Evolutionary conservation across 35 echinoderm and acorn worm genomes (phyloP).

Genomic region (Chiridota heheva): DNA sequence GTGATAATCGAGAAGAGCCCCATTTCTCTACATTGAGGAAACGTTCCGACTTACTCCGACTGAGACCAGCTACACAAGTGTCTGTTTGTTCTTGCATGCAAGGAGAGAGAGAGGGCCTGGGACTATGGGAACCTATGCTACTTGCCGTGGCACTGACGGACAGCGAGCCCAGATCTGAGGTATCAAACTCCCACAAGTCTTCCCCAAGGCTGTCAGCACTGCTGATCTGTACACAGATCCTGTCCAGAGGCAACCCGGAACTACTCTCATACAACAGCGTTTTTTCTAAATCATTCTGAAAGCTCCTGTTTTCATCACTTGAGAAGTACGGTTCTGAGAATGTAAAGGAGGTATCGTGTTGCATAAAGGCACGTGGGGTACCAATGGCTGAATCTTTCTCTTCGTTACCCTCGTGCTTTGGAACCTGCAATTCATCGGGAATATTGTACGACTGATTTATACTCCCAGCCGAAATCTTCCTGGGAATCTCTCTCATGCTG

Average conservation of each 20-base stretch:
- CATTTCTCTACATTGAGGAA: slow-evolving; percentile 44
- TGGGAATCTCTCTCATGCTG: background rate
- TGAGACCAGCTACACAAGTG: background rate
- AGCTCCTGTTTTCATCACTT: background rate
- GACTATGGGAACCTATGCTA: slow-evolving; percentile 16
- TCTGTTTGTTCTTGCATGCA: background rate
- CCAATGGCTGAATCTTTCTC: slow-evolving; percentile 31
- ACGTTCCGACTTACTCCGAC: slow-evolving; percentile 32
- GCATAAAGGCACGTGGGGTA: slow-evolving; percentile 10
- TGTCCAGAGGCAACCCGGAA: background rate
- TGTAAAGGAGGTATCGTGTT: slow-evolving; percentile 21
- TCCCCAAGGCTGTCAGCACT: slow-evolving; percentile 29
- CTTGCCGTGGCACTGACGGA: slow-evolving; percentile 24
- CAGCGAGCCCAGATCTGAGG: slow-evolving; percentile 25
- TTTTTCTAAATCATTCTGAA: slow-evolving; percentile 18
- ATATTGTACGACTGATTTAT: too few relatives aligned
- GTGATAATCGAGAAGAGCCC: too few relatives aligned
- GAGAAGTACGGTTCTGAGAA: slow-evolving; percentile 16
- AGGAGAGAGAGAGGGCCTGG: too few relatives aligned
- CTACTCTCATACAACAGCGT: background rate
- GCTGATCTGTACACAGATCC: slow-evolving; percentile 20
- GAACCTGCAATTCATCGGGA: too few relatives aligned
- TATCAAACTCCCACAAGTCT: slow-evolving; percentile 52
- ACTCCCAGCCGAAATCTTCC: background rate
- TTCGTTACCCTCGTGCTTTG: slow-evolving; percentile 15